These are phyloP conservation scores for Marmota monax DNA, from an alignment of 2,113 vertebrate genomes.

Conservation along the genomic window DNA sequence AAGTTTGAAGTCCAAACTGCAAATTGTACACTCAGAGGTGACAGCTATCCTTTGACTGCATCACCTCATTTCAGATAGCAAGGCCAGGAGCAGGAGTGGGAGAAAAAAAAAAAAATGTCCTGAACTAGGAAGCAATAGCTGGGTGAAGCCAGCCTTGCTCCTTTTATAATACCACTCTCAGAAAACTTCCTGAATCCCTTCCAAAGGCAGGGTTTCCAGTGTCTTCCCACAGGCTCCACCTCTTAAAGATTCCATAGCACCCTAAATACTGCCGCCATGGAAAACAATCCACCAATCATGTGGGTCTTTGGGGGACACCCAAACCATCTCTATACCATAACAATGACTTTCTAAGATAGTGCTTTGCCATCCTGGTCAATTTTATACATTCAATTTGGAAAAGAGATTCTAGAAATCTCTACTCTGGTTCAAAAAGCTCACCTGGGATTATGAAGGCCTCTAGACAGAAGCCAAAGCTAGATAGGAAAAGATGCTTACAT, in stretches of 20 bases:
- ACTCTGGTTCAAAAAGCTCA: background rate
- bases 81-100: background rate
- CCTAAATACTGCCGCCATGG: background rate
- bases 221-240: background rate
- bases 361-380: background rate
- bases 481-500: background rate
- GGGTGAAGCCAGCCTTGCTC: no score
- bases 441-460: background rate
- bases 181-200: background rate
- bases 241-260: background rate
- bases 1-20: background rate
- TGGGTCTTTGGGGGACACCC: background rate
- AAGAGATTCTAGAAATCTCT: background rate
- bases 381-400: background rate
- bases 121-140: background rate
- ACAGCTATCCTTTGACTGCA: background rate
- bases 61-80: background rate
- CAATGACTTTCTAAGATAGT: background rate
- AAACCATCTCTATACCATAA: background rate
- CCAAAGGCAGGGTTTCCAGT: background rate
- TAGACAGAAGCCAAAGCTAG: background rate
- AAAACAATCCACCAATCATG: background rate
- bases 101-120: no score
- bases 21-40: no score
- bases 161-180: background rate